Evolutionary conservation across 2,113 vertebrate genomes (phyloP), one percentile per base, ranked within the genome.

Genomic region (Cnemophilus loriae): DNA sequence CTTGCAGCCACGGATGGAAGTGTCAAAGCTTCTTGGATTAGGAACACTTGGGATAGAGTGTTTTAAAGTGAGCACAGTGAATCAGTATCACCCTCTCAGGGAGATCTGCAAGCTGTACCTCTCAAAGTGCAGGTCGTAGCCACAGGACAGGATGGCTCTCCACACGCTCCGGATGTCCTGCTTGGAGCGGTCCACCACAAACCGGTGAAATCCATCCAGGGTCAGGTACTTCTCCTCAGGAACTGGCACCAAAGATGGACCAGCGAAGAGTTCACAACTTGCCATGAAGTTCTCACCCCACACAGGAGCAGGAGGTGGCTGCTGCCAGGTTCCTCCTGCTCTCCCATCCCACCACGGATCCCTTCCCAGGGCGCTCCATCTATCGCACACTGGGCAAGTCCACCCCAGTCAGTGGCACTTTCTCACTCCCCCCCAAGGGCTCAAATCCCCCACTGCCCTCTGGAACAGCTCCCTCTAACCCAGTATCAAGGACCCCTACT

Each of bases 91-190:
- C 33, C 9, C 8, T 30, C 39, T 20, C 16, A 3, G 3, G 13
- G 22, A 21, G 46, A 5, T 14, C 1, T 67, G n/a, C 26, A 22
- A 7, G 46, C 42, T 15, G 22, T 63, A 99, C 99, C 99, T 99
- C 97, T 99, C 99, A 93, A 99, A 99, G 88, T 99, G 99, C 26
- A 99, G 98, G 84, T 99, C 99, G 9, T 99, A 99, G 11, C 99
- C 99, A 32, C 99, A 99, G 74, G 99, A 98, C 89, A 99, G 94
- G 87, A 99, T 99, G 11, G 99, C 99, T 93, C 99, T 98, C 99
- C 99, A 99, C 89, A 99, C 98, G 3, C 99, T 99, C 2, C 99
- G 99, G 96, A 99, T 99, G 95, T 99, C 99, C 96, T 99, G 99
- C 84, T 99, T 99, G 73, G 99, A 99, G 37, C 99, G 98, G 84